Evolutionary conservation across 92 coral and sea anemone genomes (phyloP), one percentile per base, ranked within the genome.

Genomic region (Paramuricea clavata): DNA sequence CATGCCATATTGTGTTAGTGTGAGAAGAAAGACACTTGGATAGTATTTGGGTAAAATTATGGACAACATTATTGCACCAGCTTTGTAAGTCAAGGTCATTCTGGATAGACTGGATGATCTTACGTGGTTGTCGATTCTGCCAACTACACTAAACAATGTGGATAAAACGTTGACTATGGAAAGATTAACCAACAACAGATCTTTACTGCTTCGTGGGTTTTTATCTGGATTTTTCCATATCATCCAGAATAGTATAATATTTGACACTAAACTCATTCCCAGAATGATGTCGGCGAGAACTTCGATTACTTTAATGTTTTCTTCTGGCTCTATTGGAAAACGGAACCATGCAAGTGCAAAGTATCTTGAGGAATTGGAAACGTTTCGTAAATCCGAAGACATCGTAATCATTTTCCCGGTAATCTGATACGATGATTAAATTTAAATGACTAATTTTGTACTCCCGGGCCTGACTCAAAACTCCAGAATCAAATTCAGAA

Each of bases 31-130:
- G 10, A 65, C 28, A 39, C 57, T 33, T 57, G 73, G 22, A 27
- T 79, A 79, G 84, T 79, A 79, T 30, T 59, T 60, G 39, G 84
- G 84, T 33, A 79, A 23, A 11, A 79, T 9, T 31, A 42, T 59
- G 21, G 84, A 79, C 36, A 42, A 19, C 3, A 57, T 27, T 12
- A 26, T 41, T n/a, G 73, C 52, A 19, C 21, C 36, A 3, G 44
- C 67, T 79, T 79, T 60, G 54, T 2, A 33, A 17, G 49, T 49
- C 5, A 36, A 56, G 67, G 56, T 57, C 3, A 15, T 34, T 12
- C 31, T 31, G 16, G 73, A n/a, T n/a, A n/a, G n/a, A n/a, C n/a
- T n/a, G n/a, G n/a, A 6, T 21, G 73, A 3, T 33, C 36, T 35
- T 9, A 10, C 60, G 12, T 30, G 17, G 17, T 33, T 17, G 33